Percentiles rank a stretch among this genome's conserved stretches.
Conservation (phyloP, 2,113 vertebrate species). For the Agelaius phoeniceus region DNA sequence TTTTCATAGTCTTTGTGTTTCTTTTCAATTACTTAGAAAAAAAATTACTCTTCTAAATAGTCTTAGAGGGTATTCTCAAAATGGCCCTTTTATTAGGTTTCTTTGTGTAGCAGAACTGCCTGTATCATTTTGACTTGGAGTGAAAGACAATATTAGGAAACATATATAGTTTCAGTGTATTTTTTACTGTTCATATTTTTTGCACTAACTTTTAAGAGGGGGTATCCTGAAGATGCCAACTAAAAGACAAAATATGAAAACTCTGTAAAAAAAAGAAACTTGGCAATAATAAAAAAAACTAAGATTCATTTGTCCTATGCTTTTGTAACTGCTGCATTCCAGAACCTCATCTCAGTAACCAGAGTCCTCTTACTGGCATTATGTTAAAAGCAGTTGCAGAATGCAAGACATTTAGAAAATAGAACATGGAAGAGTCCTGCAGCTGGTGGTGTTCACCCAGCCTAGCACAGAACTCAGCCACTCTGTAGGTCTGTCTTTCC, state of each 20-base stretch:
- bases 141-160: neutral
- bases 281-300: neutral
- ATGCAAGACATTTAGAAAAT: neutral
- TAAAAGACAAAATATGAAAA: neutral
- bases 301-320: neutral
- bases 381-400: neutral
- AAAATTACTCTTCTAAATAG: neutral
- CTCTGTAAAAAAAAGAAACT: neutral
- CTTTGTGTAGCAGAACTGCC: neutral
- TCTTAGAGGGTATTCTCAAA: neutral
- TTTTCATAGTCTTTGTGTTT: neutral
- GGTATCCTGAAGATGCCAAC: neutral
- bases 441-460: neutral
- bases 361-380: neutral
- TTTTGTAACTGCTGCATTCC: neutral
- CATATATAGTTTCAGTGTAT: neutral
- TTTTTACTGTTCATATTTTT: neutral
- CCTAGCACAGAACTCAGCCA: neutral
- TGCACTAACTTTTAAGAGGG: neutral
- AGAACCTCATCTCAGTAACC: neutral
- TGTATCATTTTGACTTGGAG: neutral
- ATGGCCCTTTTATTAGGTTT: neutral
- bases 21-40: neutral
- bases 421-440: fast-evolving
- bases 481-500: neutral